These are phyloP conservation scores for Anhinga anhinga DNA, from an alignment of 2,113 vertebrate species.

Conservation along the genomic window DNA sequence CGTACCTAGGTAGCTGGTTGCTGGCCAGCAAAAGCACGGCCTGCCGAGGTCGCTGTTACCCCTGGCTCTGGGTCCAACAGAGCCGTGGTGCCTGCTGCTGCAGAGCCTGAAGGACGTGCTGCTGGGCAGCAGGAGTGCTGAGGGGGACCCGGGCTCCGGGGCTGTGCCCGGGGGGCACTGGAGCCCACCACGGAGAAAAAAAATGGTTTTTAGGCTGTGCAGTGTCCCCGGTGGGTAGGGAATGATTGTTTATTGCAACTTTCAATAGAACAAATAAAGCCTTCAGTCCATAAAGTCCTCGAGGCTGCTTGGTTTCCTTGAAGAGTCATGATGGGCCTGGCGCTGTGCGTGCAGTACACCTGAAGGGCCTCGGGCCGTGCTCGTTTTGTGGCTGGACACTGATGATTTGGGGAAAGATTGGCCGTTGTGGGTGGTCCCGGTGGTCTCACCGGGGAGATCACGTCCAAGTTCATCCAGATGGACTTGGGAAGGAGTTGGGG, in stretches of 20 bases:
- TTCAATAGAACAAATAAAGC: background rate
- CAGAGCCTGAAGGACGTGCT: background rate
- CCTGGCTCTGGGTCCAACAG: accelerated
- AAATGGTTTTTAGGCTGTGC: background rate
- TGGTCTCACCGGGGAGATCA: background rate
- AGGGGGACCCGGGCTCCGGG: background rate
- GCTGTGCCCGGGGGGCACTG: background rate
- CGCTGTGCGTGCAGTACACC: background rate
- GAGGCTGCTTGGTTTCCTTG: background rate
- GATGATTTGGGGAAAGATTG: background rate
- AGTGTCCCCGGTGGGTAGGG: background rate
- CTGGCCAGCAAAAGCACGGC: background rate
- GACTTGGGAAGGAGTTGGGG: background rate
- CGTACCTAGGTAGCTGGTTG: background rate
- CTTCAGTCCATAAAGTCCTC: too few species aligned
- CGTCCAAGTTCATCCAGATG: background rate
- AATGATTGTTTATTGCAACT: background rate
- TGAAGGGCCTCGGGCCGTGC: background rate
- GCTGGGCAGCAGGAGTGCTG: background rate
- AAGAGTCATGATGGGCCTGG: accelerated
- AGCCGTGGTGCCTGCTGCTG: accelerated
- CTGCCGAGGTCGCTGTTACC: accelerated
- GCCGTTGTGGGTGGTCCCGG: background rate
- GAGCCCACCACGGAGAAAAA: too few species aligned
- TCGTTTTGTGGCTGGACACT: background rate